Evolutionary conservation across 2,888 invertebrate species (phyloP).

Genomic region (Pinctada fucata): DNA sequence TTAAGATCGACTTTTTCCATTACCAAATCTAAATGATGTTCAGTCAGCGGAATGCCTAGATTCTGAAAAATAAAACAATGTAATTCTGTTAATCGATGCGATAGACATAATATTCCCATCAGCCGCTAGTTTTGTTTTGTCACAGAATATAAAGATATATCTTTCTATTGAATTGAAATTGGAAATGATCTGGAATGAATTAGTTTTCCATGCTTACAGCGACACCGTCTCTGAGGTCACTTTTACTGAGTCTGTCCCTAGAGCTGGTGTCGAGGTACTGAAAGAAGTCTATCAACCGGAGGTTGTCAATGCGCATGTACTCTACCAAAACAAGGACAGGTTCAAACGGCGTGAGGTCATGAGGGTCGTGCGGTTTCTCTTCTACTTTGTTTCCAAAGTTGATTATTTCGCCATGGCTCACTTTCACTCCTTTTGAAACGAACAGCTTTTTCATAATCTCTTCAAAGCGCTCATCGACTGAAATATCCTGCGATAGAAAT

Average conservation of each 20-base stretch:
- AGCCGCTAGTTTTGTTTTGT: too few species aligned
- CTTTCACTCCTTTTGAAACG: conserved; percentile 37
- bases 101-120: too few species aligned
- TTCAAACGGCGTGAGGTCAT: conserved; percentile 63
- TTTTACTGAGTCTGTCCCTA: conserved; percentile 59
- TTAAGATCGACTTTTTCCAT: conserved; percentile 65
- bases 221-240: conserved; percentile 63
- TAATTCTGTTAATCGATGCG: background rate
- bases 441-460: conserved; percentile 37
- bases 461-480: conserved; percentile 52
- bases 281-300: conserved; percentile 70
- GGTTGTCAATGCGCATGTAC: conserved; percentile 69
- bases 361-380: conserved; percentile 57
- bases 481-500: conserved; percentile 45
- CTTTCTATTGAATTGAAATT: too few species aligned
- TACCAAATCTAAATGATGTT: conserved; percentile 62
- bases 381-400: conserved; percentile 45
- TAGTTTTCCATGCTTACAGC: conserved; percentile 43
- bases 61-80: conserved; percentile 51
- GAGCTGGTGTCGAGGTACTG: conserved; percentile 63
- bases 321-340: conserved; percentile 68
- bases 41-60: conserved; percentile 65
- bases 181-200: too few species aligned
- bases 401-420: conserved; percentile 50
- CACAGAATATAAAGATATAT: too few species aligned